A percentile compares a stretch with the other conserved stretches of the same genome.
phyloP scores from a whole-genome alignment of 2,797 vertebrate genomes.

The Amblyraja radiata region DNA sequence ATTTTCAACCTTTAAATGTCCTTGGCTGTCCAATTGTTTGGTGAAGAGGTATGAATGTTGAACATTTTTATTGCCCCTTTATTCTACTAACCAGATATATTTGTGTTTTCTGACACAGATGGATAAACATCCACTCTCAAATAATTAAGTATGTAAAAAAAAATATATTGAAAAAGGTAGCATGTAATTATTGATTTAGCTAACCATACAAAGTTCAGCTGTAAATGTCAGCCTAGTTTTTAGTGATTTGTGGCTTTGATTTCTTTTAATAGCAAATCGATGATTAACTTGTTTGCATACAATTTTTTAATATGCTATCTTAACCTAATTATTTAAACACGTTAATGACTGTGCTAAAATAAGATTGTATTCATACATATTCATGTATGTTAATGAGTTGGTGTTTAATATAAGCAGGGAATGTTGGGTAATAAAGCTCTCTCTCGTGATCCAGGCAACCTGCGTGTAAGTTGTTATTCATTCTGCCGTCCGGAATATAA shows the following conservation, averaged over 20 bases:
- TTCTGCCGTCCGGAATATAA: no score
- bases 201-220: neutral
- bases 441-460: no score
- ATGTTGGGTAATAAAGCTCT: no score
- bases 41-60: neutral
- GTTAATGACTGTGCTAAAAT: neutral
- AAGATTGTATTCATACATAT: neutral
- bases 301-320: neutral
- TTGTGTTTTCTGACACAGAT: neutral
- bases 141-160: neutral
- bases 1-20: neutral
- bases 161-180: neutral
- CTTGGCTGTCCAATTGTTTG: neutral
- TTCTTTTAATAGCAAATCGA: neutral
- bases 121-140: neutral
- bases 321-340: neutral
- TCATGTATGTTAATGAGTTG: no score
- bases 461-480: no score
- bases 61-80: neutral
- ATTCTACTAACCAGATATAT: neutral
- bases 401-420: no score
- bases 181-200: neutral
- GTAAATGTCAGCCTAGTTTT: neutral
- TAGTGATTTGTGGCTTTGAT: neutral
- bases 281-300: neutral